Conservation (phyloP, 1,140 invertebrate genomes). For the Gonatopus flavifemur region DNA sequence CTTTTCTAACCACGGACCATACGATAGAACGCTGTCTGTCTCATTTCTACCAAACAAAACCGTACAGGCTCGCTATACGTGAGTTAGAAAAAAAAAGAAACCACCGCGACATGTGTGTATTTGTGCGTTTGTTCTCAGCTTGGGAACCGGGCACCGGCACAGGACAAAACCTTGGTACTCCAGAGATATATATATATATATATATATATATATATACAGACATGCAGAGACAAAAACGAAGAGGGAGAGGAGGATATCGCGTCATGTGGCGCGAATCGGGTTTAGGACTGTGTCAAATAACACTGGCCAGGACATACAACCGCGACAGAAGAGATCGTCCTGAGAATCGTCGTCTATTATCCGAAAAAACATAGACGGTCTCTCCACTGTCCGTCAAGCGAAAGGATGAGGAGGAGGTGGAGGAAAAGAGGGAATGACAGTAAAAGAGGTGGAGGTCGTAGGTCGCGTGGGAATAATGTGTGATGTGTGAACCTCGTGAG, state of each 20-base stretch:
- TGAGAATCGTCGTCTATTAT: slow-evolving; percentile 18
- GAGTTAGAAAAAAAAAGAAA: no score
- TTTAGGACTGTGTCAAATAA: slow-evolving; percentile 57
- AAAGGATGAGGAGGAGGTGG: not conserved
- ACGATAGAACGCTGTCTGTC: no score
- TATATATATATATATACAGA: slow-evolving; percentile 2
- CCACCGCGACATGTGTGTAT: no score
- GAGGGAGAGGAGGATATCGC: slow-evolving; percentile 29
- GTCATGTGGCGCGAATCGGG: slow-evolving; percentile 49
- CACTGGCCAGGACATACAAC: slow-evolving; percentile 25
- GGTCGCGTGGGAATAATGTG: slow-evolving; percentile 47
- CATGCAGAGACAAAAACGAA: slow-evolving; percentile 24
- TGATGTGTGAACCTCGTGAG: slow-evolving; percentile 34
- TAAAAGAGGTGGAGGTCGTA: slow-evolving; percentile 31
- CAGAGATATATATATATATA: no score
- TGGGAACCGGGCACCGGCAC: slow-evolving; percentile 25
- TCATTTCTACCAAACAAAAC: no score
- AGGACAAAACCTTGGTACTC: slow-evolving; percentile 24
- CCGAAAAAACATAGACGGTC: no score
- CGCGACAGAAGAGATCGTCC: slow-evolving; percentile 15
- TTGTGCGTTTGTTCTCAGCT: slow-evolving; percentile 28
- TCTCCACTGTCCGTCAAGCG: not conserved
- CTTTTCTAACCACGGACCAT: no score
- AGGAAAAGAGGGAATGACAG: no score
- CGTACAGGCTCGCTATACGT: no score